Evolutionary conservation across 2,113 vertebrate genomes (phyloP).

Genomic region (Ranitomeya variabilis): DNA sequence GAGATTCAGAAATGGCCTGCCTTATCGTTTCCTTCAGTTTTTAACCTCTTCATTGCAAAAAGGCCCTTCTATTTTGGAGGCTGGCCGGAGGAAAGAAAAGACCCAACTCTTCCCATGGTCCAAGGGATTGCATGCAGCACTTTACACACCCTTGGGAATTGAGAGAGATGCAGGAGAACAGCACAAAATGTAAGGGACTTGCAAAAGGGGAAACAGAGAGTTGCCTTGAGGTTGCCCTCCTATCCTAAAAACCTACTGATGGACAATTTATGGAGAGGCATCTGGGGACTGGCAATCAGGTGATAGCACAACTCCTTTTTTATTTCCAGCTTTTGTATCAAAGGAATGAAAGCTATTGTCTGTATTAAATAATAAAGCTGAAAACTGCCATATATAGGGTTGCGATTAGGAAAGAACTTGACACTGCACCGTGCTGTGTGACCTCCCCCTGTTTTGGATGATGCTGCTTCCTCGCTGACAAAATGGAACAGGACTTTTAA

Average conservation of each 20-base stretch:
- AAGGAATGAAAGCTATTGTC: constrained; percentile 58
- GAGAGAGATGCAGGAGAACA: constrained; percentile 49
- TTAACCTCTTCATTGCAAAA: constrained; percentile 64
- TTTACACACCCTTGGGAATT: constrained; percentile 61
- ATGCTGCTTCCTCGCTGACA: constrained; percentile 55
- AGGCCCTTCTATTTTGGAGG: constrained; percentile 63
- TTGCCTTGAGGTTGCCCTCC: constrained; percentile 16
- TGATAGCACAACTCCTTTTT: constrained; percentile 55
- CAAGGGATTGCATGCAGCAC: constrained; percentile 64
- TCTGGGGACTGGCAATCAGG: constrained; percentile 50
- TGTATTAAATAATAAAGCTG: constrained; percentile 53
- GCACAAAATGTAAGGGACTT: constrained; percentile 42
- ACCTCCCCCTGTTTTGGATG: constrained; percentile 55
- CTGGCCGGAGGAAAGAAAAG: constrained; percentile 56
- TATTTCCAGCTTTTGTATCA: constrained; percentile 59
- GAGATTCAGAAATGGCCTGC: constrained; percentile 60
- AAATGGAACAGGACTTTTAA: constrained; percentile 61
- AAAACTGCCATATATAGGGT: constrained; percentile 45
- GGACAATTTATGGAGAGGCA: constrained; percentile 36
- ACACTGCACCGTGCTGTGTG: constrained; percentile 10
- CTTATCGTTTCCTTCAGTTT: constrained; percentile 62
- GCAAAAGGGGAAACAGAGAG: constrained; percentile 16
- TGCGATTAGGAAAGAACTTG: constrained; percentile 27
- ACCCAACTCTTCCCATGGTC: constrained; percentile 61
- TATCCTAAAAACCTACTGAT: constrained; percentile 14